Evolutionary conservation across 2,888 invertebrate species (phyloP), one percentile per base, ranked within the genome.

Genomic region (Tanypteryx hageni): DNA sequence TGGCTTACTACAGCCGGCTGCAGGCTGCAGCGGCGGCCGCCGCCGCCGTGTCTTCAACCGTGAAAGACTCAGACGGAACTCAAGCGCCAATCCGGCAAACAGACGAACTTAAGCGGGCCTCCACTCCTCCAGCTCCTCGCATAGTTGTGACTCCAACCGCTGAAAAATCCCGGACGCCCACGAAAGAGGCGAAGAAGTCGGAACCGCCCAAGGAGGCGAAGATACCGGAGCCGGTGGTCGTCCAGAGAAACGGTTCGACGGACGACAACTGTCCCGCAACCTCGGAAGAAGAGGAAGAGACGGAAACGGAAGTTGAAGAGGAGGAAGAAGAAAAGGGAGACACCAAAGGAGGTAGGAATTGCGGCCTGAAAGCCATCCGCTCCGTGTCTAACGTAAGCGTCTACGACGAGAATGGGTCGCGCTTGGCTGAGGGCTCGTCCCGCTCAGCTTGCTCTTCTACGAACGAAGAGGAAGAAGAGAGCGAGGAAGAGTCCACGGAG

Each of bases 321-420:
- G 94, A 95, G 93, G 94, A 94, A 13, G 93, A 93, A 68, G 92
- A 93, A 16, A 93, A 94, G 92, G 93, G 93, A 57, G 93, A 92
- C 59, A 93, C 93, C 10, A 93, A 94, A 92, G 93, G 93, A 76
- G 93, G 92, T 27, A 92, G 84, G 57, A 84, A 92, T n/a, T 93
- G 93, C n/a, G 94, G 94, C 0, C 93, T 96, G 18, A 95, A 95
- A 93, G 95, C 96, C 5, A 96, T 96, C 68, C 95, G 95, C 93
- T 96, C 96, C 0, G 96, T 96, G 1, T 95, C 95, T 31, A 95
- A 96, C 94, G 95, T 96, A 16, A 95, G 95, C 92, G 94, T 96
- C 31, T 96, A 95, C n/a, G 92, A 92, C 59, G 92, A 92, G 14
- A 89, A 92, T 7, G 18, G 85, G 84, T 92, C 57, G 56, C 86